Percentiles rank a stretch among this genome's conserved stretches.
Conservation (phyloP, 2,888 invertebrate species). For the Volucella inflata region DNA sequence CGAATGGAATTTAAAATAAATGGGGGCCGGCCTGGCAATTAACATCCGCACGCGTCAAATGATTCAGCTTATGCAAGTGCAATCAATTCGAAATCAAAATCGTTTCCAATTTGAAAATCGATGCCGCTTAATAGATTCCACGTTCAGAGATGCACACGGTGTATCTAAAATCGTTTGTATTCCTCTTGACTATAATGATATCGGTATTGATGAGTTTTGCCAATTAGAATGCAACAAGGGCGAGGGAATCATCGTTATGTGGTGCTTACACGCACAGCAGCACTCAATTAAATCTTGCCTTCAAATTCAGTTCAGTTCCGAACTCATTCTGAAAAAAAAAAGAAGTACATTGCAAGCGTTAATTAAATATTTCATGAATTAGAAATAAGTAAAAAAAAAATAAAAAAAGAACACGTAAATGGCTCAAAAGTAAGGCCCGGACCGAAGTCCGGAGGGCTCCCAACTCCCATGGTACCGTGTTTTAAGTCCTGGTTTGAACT, state of each 20-base stretch:
- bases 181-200: not conserved
- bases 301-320: constrained; percentile 55
- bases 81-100: constrained; percentile 18
- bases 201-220: constrained; percentile 25
- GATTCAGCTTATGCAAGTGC: constrained; percentile 13
- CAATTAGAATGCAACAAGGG: constrained; percentile 50
- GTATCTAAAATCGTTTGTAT: not conserved
- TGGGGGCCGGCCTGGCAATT: constrained; percentile 14
- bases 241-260: constrained; percentile 44
- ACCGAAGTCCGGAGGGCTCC: too few species aligned
- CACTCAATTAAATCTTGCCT: constrained; percentile 45
- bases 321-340: constrained; percentile 44
- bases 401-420: too few species aligned
- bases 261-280: constrained; percentile 37
- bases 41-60: constrained; percentile 29
- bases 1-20: constrained; percentile 19
- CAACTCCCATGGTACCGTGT: too few species aligned
- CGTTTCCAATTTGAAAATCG: constrained; percentile 13
- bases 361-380: not conserved
- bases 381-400: not conserved
- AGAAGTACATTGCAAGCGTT: constrained; percentile 1
- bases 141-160: not conserved
- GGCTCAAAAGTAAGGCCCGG: too few species aligned
- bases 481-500: too few species aligned
- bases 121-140: not conserved